phyloP scores from a whole-genome alignment of 2,888 invertebrate species.

The Ditylenchus weischeri region DNA sequence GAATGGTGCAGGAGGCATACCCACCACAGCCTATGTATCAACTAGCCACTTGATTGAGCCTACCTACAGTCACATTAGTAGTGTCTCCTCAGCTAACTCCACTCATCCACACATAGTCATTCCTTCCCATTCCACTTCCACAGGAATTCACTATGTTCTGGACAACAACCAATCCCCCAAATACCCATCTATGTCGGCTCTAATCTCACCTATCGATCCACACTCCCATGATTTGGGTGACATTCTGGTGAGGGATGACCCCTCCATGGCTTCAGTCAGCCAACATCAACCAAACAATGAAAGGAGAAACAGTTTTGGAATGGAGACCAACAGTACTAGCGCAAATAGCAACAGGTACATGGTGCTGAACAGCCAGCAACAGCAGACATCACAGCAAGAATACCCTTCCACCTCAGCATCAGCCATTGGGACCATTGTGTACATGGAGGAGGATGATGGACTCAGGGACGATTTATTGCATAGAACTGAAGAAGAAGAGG shows the following conservation, averaged over 20 bases:
- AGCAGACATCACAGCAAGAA: constrained; percentile 3
- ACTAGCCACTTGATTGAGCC: not conserved
- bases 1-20: not conserved
- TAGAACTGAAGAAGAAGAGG: no score
- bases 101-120: constrained; percentile 1
- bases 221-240: constrained; percentile 9
- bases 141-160: constrained; percentile 19
- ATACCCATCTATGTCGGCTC: constrained; percentile 1
- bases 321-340: no score
- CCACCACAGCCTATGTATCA: not conserved
- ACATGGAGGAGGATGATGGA: constrained; percentile 17
- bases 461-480: no score
- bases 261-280: not conserved
- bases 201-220: not conserved
- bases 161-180: constrained; percentile 2
- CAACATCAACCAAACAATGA: constrained; percentile 4
- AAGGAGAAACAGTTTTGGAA: no score
- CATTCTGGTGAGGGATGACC: constrained; percentile 2
- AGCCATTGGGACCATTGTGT: constrained; percentile 19
- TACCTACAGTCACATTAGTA: constrained; percentile 6
- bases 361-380: constrained; percentile 20
- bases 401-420: not conserved
- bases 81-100: not conserved
- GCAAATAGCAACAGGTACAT: constrained; percentile 5
- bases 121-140: constrained; percentile 3